Base-by-base conservation (phyloP, 1,140 invertebrate genomes). In the Dreissena rostriformis region DNA sequence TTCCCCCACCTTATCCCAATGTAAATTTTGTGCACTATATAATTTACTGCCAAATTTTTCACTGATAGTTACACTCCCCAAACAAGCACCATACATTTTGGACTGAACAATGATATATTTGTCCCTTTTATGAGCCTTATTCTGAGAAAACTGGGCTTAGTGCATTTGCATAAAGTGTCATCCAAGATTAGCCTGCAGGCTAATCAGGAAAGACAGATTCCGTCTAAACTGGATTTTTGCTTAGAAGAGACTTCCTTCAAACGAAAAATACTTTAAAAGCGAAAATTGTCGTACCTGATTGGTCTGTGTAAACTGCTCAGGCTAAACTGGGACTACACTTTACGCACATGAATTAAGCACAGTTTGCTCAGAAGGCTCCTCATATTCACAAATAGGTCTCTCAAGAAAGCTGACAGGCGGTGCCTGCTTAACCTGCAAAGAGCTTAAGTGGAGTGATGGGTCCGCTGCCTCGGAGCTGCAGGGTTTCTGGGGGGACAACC, bases 401-500 rank as follows among this genome's bases (percentile, higher is more conserved):
- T 51, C 53, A 14, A 51, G 24, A 55, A 17, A 67, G 49, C 24
- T 22, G 11, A n/a, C n/a, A n/a, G 14, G n/a, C 0, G 28, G 61
- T 57, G 24, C 4, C 19, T 74, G 65, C 49, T 1, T 6, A 17
- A 19, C 39, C 19, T 81, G 79, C 55, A 10, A 63, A 14, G 65
- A 71, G 6, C 51, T 76, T 7, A 1, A 14, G 26, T 84, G 82
- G 82, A 84, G 73, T 12, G 65, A 78, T 51, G 73, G 73, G 22
- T 22, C 49, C 0, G 10, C 51, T 0, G 53, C 52, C 4, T 28
- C 82, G 1, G 53, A 72, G 4, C 19, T 24, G 24, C 8, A 63
- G 24, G 74, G 74, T 15, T 84, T 84, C 82, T 84, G 82, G 82
- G 66, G 53, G 1, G 74, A 84, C 61, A 19, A 5, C 17, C 53